These are phyloP conservation scores for Holacanthus passer DNA, from an alignment of 2,113 vertebrate species.

Conservation along the genomic window DNA sequence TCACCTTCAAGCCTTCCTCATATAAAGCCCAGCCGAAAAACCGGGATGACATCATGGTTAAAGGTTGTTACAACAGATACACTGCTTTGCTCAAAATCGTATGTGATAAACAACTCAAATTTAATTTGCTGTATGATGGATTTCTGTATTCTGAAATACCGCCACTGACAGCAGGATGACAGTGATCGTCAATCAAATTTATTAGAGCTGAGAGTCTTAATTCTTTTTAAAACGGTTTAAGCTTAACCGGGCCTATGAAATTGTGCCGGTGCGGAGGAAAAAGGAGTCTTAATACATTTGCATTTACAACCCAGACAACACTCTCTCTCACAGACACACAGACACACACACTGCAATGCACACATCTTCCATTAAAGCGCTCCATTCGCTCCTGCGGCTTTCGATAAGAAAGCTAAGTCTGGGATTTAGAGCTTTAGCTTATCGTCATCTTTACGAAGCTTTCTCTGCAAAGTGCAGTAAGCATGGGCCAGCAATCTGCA, in stretches of 20 bases:
- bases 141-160: conserved; percentile 42
- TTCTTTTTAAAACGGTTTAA: conserved; percentile 64
- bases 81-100: conserved; percentile 16
- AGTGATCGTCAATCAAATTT: conserved; percentile 63
- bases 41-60: conserved; percentile 34
- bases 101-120: conserved; percentile 28
- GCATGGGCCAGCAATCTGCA: conserved; percentile 82
- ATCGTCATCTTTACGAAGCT: conserved; percentile 84
- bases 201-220: conserved; percentile 69
- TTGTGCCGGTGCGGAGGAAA: conserved; percentile 52
- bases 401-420: conserved; percentile 86
- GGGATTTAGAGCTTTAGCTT: conserved; percentile 87
- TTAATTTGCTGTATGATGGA: conserved; percentile 29
- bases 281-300: conserved; percentile 75
- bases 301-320: conserved; percentile 73
- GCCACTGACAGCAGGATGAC: conserved; percentile 40
- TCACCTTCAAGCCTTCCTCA: background rate
- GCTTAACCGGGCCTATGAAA: conserved; percentile 59
- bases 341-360: conserved; percentile 39
- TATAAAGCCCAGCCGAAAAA: background rate
- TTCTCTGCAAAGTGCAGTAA: conserved; percentile 82
- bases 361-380: conserved; percentile 79
- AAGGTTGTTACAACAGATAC: conserved; percentile 29
- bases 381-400: conserved; percentile 82
- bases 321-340: conserved; percentile 34